These are phyloP conservation scores for Garrulus glandarius DNA, from an alignment of 2,797 vertebrate genomes.

Conservation along the genomic window DNA sequence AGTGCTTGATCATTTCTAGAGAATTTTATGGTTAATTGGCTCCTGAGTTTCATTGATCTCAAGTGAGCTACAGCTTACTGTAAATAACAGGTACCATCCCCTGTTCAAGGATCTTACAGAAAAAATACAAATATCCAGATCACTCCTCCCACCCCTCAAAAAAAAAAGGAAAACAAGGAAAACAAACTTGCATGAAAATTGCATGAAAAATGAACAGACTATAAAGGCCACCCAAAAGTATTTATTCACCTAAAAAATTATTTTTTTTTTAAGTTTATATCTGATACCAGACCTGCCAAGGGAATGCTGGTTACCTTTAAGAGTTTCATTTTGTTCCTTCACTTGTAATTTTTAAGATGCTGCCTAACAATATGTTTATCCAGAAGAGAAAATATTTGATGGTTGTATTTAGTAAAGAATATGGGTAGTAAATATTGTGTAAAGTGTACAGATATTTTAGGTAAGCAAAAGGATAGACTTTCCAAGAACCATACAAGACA, in stretches of 20 bases:
- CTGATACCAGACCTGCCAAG: neutral
- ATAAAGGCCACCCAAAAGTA: neutral
- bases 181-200: neutral
- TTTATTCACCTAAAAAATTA: too few relatives aligned
- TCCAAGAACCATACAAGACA: neutral
- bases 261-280: neutral
- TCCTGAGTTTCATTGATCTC: neutral
- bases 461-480: neutral
- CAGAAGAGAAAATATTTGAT: neutral
- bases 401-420: neutral
- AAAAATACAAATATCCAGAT: neutral
- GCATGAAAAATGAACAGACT: neutral
- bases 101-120: neutral
- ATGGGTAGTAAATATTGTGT: neutral
- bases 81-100: neutral
- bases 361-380: neutral
- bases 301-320: neutral
- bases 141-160: fast-evolving
- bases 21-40: neutral
- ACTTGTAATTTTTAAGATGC: neutral
- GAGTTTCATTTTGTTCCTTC: neutral
- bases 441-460: neutral
- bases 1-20: neutral
- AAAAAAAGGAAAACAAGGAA: neutral
- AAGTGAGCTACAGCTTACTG: neutral